phyloP scores from a whole-genome alignment of 2,113 vertebrate species.

The Larimichthys crocea region DNA sequence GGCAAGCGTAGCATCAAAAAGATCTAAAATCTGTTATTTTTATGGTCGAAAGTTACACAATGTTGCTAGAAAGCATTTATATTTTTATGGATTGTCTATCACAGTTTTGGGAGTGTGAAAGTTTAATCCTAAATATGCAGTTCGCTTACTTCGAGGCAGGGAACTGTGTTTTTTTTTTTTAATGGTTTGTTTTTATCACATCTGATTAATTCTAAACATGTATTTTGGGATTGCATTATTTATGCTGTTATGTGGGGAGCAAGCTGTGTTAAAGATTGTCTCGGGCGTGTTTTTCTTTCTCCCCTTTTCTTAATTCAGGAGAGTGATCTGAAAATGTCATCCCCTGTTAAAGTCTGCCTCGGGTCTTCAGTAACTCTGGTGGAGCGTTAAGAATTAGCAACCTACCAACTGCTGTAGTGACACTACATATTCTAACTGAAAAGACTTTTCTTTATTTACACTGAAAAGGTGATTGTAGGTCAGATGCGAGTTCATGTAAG shows the following conservation, averaged over 20 bases:
- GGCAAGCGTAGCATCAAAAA: no score
- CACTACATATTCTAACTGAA: constrained; percentile 53
- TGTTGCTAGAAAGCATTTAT: background rate
- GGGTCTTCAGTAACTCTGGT: constrained; percentile 68
- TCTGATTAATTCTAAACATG: constrained; percentile 47
- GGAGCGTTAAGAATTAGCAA: constrained; percentile 77
- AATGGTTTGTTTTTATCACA: constrained; percentile 35
- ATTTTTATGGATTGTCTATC: background rate
- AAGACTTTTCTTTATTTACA: constrained; percentile 47
- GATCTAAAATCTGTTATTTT: no score
- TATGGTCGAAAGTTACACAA: no score
- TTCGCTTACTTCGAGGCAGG: background rate
- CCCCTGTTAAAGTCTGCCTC: constrained; percentile 71
- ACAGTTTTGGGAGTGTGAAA: constrained; percentile 27
- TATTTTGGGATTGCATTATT: constrained; percentile 64
- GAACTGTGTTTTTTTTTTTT: constrained; percentile 31
- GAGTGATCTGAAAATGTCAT: constrained; percentile 81
- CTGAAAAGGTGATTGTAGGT: constrained; percentile 22
- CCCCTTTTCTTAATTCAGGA: constrained; percentile 65
- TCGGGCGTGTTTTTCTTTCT: constrained; percentile 48
- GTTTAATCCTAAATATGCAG: constrained; percentile 20
- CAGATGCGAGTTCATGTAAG: constrained; percentile 32
- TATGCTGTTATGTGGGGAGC: constrained; percentile 30
- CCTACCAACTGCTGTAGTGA: constrained; percentile 68
- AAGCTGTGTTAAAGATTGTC: constrained; percentile 58